Evolutionary conservation across 2,113 vertebrate genomes (phyloP), one percentile per base, ranked within the genome.

Genomic region (Trinectes maculatus): DNA sequence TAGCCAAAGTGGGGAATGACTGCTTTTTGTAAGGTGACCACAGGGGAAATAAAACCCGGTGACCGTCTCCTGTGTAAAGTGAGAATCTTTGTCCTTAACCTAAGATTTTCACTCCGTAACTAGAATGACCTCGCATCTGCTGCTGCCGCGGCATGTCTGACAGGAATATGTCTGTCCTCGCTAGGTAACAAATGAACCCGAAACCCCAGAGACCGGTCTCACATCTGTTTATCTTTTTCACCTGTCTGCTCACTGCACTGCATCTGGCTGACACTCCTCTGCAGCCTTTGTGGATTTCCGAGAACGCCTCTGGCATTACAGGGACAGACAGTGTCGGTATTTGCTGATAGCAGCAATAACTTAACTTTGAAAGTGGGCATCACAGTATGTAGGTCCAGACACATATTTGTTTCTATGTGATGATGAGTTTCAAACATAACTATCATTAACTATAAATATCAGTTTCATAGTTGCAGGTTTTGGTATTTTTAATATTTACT

Each of bases 211-310:
- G 89, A 89, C 89, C 72, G 79, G 65, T 75, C 83, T 82, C 80
- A 87, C 90, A 92, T 91, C 89, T 91, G 89, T 91, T 92, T 92
- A 90, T 87, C 82, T 85, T 87, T 84, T 85, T 87, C 77, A 89
- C 85, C 87, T 85, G 83, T 85, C 87, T 85, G 82, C 79, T 86
- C 71, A 56, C 86, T 74, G 68, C 85, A 67, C 85, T 67, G 89
- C 72, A 85, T 83, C 85, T 84, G 84, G 72, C 87, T 86, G 83
- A 84, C 88, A 80, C 82, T 82, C 77, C 64, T 89, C 82, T 57
- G 71, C 82, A 80, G 83, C 63, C 79, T 79, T 69, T 68, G 54
- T 70, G 53, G 74, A 71, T 80, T 79, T 80, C 85, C 67, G 74
- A 89, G 59, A 65, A 49, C 53, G 83, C 76, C 78, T 86, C 58